Conservation (phyloP, 2,888 invertebrate species). For the Piscicola geometra region DNA sequence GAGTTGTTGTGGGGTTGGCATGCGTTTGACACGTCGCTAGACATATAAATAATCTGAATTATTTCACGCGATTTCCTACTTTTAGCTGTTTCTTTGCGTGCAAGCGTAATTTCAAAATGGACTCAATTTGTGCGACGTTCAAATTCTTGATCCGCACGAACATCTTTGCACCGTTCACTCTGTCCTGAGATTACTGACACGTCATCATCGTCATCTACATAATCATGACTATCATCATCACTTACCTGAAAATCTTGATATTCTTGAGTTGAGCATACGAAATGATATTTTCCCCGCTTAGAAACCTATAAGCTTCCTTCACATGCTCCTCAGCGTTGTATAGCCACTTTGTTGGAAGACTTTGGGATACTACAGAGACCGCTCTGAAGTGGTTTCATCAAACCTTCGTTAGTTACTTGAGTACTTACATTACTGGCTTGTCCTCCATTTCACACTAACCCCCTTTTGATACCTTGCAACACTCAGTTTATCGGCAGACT, state of each 20-base stretch:
- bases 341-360: no score
- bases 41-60: not conserved
- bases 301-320: not conserved
- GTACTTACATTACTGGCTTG: no score
- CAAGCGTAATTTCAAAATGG: not conserved
- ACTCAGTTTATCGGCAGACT: no score
- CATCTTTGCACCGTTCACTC: not conserved
- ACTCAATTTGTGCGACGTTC: not conserved
- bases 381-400: no score
- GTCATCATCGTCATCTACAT: not conserved
- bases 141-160: no score
- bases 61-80: not conserved
- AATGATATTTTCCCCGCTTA: not conserved
- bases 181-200: conserved; percentile 1
- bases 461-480: no score
- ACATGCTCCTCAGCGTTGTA: no score
- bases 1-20: not conserved
- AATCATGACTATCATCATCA: not conserved
- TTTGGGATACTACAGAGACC: no score
- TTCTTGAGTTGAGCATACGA: not conserved
- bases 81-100: not conserved
- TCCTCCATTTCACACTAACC: no score
- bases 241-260: not conserved
- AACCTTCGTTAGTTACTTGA: no score
- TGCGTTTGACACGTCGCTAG: not conserved